Base-by-base conservation (phyloP, 30 jellyfish, hydroid and myxozoan genomes). In the Cassiopea xamachana region DNA sequence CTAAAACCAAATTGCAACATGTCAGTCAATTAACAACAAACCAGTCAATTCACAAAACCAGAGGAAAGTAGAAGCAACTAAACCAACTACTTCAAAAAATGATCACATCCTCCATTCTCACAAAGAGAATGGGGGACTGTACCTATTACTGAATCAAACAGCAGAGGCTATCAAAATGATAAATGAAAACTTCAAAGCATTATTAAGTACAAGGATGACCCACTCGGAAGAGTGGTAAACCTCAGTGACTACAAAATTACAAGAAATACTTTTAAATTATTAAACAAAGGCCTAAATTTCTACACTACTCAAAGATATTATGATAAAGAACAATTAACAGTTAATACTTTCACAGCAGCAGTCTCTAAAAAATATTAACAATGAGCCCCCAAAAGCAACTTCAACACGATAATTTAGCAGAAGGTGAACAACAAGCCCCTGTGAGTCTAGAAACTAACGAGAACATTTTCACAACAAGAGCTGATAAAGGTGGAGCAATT, bases 401-500 rank as follows among this genome's bases (percentile, higher is more conserved):
- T 15, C 82, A 59, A 73, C n/a, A 2, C 7, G 82, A 73, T 47
- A 15, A 73, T 73, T 73, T 73, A 73, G 27, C 62, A 39, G 14
- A 73, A 45, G 59, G 82, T 45, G 82, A 73, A 47, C 82, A 59
- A 44, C 17, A 39, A 73, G 82, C 82, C 4, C 62, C 27, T 13
- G 82, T 13, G 27, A 47, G 62, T 59, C n/a, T 73, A 73, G n/a
- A 73, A 73, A 73, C 18, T 47, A 73, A 73, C 15, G 90, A 79
- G 7, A 60, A 79, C 44, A 50, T 79, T 1, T 6, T 79, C 16
- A 46, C 50, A 47, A 50, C 88, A 46, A 79, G 77, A 79, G 88
- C 88, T 1, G 88, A 79, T 43, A 79, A 79, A 48, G 84, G 71
- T 44, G 84, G 84, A 44, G 84, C 84, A 48, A 61, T 48, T 7